Evolutionary conservation across 1,140 invertebrate genomes (phyloP), one percentile per base, ranked within the genome.

Genomic region (Ericerus pela): DNA sequence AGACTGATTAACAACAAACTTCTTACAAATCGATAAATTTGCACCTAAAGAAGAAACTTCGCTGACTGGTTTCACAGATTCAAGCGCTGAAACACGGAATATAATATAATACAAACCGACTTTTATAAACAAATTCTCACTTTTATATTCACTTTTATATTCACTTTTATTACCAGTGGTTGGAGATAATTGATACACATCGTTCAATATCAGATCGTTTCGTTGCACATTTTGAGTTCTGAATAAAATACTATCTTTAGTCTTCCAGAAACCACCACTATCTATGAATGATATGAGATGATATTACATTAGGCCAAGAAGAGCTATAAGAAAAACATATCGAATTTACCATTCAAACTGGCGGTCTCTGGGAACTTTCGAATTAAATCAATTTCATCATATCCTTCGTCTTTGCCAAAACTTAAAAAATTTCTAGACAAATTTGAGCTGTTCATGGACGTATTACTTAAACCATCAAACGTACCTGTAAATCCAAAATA

Each of bases 1-100:
- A 29, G 69, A 69, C 26, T 73, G 70, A 69, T 81, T 76, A 10
- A 82, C 67, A 61, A 76, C 72, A 33, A 79, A 74, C 28, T 74
- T 73, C 60, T 74, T 72, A 78, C 78, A 80, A 47, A 76, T 69
- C 60, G 76, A 73, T 31, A 73, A 68, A 24, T 69, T 64, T 20
- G 68, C 68, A 52, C 69, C 67, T 41, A 70, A 66, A 41, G 70
- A 70, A n/a, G 70, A 68, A 12, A 47, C 41, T 47, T 47, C 41
- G 11, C 72, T 72, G 33, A 64, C 68, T 59, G 72, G 70, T 60
- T 77, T 74, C 59, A 76, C 75, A 1, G 65, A 30, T 20, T 43
- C 20, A 14, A 53, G 64, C 6, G 67, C 69, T 22, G n/a, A n/a
- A n/a, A n/a, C n/a, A n/a, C n/a, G 74, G 69, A 66, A 70, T 74